phyloP scores from a whole-genome alignment of 1,140 invertebrate genomes.

The Calosoma granatense region DNA sequence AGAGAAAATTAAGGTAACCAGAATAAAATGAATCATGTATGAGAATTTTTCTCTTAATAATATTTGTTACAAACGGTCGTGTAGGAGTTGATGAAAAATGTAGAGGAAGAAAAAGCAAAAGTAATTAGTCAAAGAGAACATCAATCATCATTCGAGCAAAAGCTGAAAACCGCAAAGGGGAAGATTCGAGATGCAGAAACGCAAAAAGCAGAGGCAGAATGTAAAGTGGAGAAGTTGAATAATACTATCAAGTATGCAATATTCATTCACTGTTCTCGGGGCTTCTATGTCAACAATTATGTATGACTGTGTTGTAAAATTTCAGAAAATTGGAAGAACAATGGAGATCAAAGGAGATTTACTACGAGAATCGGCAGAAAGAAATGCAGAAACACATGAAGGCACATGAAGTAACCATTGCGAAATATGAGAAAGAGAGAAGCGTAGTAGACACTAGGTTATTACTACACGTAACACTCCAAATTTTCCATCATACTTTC shows the following conservation, averaged over 20 bases:
- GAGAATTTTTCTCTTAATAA: not conserved
- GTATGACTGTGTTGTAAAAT: conserved; percentile 14
- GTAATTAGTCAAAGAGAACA: conserved; percentile 8
- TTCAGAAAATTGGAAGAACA: conserved; percentile 22
- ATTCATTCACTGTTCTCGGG: no score
- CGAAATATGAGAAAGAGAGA: conserved; percentile 28
- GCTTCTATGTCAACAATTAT: no score
- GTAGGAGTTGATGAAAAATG: not conserved
- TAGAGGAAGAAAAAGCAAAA: not conserved
- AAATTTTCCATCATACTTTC: conserved; percentile 18
- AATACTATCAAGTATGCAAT: not conserved
- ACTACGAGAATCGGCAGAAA: conserved; percentile 19
- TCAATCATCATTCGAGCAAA: conserved; percentile 16
- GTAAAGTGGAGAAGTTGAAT: not conserved
- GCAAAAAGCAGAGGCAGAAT: not conserved
- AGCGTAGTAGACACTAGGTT: conserved; percentile 27
- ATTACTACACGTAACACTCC: not conserved
- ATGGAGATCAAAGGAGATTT: conserved; percentile 25
- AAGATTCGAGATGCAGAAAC: conserved; percentile 24
- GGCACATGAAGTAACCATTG: conserved; percentile 19
- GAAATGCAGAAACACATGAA: conserved; percentile 28
- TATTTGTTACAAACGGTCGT: not conserved
- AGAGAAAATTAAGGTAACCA: not conserved
- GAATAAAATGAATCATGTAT: not conserved
- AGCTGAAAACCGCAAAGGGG: conserved; percentile 19